These are phyloP conservation scores for Carlito syrichta DNA, from an alignment of 2,113 vertebrate genomes.

Conservation along the genomic window DNA sequence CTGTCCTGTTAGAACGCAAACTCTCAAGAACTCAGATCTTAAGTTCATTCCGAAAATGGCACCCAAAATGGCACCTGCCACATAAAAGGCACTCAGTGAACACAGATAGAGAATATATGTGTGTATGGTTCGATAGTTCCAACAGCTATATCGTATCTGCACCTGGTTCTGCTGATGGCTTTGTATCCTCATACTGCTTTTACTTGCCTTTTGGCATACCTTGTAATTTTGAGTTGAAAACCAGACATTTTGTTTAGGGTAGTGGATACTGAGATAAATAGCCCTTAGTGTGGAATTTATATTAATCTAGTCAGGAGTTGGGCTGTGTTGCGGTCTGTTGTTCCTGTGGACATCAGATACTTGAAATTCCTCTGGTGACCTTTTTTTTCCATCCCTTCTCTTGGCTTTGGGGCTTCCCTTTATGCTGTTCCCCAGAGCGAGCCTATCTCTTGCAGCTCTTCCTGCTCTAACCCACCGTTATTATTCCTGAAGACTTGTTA, in stretches of 20 bases:
- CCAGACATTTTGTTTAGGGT: not conserved
- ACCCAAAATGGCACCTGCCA: not conserved
- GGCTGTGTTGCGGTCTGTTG: not conserved
- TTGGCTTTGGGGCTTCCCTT: not conserved
- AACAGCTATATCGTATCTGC: not conserved
- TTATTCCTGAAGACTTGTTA: not conserved
- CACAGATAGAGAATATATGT: not conserved
- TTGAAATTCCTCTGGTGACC: not conserved
- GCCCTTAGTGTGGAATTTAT: not conserved
- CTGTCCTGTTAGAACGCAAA: not conserved
- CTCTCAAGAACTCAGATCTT: not conserved
- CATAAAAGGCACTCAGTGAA: not conserved
- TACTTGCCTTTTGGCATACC: not conserved
- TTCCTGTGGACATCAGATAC: not conserved
- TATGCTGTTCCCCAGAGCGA: not conserved
- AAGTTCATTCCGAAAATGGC: conserved; percentile 24
- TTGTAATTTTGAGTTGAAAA: conserved; percentile 1
- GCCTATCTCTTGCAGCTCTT: not conserved
- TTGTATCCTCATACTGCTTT: conserved; percentile 7
- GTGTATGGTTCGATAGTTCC: not conserved
- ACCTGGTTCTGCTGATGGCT: not conserved
- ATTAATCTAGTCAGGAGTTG: not conserved
- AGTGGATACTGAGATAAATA: not conserved
- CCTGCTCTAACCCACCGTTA: not conserved
- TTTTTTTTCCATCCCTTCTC: not conserved